Conservation (phyloP, 2,888 invertebrate genomes). For the Panorpa germanica region DNA sequence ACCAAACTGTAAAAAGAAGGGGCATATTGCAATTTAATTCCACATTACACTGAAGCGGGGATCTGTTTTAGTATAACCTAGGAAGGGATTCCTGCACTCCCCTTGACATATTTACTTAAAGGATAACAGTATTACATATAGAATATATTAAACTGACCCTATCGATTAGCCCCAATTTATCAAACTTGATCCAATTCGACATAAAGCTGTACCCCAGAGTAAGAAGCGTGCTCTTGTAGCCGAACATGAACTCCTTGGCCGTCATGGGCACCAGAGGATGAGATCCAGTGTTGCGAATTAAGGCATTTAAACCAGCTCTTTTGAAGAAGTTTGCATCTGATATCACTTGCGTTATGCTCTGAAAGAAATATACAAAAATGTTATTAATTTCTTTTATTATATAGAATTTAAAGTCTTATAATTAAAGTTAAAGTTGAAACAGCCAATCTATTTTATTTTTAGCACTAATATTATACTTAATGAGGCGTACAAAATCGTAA, state of each 20-base stretch:
- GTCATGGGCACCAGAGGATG: slow-evolving; percentile 62
- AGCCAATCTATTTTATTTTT: no score
- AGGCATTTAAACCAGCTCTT: slow-evolving; percentile 45
- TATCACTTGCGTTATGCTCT: slow-evolving; percentile 70
- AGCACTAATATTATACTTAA: no score
- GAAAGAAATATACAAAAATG: no score
- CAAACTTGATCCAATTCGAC: slow-evolving; percentile 71
- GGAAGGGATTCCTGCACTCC: no score
- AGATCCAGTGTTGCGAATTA: slow-evolving; percentile 46
- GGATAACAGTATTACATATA: slow-evolving; percentile 3
- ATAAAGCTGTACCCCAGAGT: slow-evolving; percentile 66
- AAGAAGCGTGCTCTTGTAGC: slow-evolving; percentile 63
- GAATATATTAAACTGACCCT: slow-evolving; percentile 36
- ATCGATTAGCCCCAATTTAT: slow-evolving; percentile 75
- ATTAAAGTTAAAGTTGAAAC: no score
- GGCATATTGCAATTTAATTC: no score
- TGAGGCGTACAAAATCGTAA: no score
- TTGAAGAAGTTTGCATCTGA: slow-evolving; percentile 42
- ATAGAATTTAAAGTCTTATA: no score
- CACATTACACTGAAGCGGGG: background rate
- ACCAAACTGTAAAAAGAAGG: background rate
- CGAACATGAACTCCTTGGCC: slow-evolving; percentile 78
- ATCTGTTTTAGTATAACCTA: no score
- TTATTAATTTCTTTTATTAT: no score
- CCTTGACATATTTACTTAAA: no score